Evolutionary conservation across 2,113 vertebrate genomes (phyloP), one percentile per base, ranked within the genome.

Genomic region (Capreolus pygargus): DNA sequence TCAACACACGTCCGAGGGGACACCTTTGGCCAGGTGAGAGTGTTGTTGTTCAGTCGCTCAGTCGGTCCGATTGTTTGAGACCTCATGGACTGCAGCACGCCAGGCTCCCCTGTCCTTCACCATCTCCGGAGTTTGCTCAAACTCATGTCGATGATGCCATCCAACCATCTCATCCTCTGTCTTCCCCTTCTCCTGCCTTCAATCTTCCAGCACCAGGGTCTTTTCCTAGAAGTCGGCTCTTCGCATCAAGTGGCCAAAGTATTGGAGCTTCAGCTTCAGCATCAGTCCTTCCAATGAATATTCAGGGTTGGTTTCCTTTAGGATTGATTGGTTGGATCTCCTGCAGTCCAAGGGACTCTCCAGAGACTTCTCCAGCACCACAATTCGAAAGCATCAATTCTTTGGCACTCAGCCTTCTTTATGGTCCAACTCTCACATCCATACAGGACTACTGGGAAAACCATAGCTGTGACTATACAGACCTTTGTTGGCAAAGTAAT

Each of bases 1-100:
- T 14, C 14, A 28, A 33, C 2, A 11, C 33, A 6, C 1, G 0
- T 33, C 50, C 23, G 1, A 7, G 47, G 17, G 30, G 25, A 50
- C 30, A 0, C 36, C 21, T 13, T 9, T 1, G 50, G 43, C 50
- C 57, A 3, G 17, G 36, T 2, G 30, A 33, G 47, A 4, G 67
- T 39, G 67, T 2, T 70, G 2, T 10, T 11, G n/a, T 36, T 36
- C n/a, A 36, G 64, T 36, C 0, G 5, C 64, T 23, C 67, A 23
- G 19, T 23, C 1, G 10, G 10, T 23, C n/a, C 0, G 2, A 70
- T 23, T 23, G 67, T 39, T 70, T 70, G n/a, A 3, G n/a, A 70
- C 67, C 10, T 2, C 67, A 12, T 23, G n/a, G 67, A 39, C 19
- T 39, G 67, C 19, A 23, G 67, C 67, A 70, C 10, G 23, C 10